These are phyloP conservation scores for Hepsetus odoe DNA, from an alignment of 2,113 vertebrate genomes.

Conservation along the genomic window DNA sequence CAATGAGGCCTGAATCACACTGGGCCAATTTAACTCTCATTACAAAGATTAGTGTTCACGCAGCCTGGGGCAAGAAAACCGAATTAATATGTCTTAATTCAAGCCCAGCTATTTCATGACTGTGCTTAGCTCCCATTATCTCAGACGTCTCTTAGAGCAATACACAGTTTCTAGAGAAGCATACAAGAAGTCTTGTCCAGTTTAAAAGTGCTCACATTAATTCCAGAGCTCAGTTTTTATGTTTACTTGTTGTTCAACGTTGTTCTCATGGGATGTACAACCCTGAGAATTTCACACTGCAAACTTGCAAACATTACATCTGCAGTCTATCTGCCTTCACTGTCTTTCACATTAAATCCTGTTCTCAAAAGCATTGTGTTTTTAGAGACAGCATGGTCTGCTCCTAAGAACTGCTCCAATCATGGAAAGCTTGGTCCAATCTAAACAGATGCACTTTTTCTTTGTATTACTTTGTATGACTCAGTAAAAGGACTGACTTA, in stretches of 20 bases:
- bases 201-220: background rate
- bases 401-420: background rate
- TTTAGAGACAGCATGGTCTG: background rate
- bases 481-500: constrained; percentile 6
- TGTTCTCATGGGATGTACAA: background rate
- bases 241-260: no score
- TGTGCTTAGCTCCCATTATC: constrained; percentile 35
- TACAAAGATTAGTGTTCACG: constrained; percentile 50
- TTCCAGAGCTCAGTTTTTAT: background rate
- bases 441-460: constrained; percentile 2
- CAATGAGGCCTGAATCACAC: constrained; percentile 47
- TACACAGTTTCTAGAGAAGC: constrained; percentile 3
- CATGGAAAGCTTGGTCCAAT: constrained; percentile 12
- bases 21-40: constrained; percentile 56
- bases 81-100: constrained; percentile 49
- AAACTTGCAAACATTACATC: background rate
- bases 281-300: background rate
- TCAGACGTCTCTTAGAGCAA: constrained; percentile 20
- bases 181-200: background rate
- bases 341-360: background rate
- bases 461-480: constrained; percentile 28
- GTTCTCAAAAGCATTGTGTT: background rate
- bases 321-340: background rate
- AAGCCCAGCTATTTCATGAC: constrained; percentile 16
- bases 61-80: constrained; percentile 33